Percentiles rank a stretch among this genome's conserved stretches.
These are phyloP conservation scores for Cantharis rufa DNA, from an alignment of 2,888 invertebrate species.

Conservation along the genomic window DNA sequence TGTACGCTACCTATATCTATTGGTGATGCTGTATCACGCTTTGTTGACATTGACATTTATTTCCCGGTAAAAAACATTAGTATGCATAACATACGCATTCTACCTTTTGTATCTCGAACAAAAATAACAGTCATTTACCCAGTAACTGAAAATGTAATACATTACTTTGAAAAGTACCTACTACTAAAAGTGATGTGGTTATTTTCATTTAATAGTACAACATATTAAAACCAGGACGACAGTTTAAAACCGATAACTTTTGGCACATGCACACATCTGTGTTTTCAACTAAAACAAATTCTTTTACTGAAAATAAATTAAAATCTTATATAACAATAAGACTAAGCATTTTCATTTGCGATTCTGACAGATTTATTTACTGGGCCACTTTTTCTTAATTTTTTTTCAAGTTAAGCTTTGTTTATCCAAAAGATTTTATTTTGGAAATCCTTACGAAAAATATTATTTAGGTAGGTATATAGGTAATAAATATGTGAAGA, in stretches of 20 bases:
- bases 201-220: not conserved
- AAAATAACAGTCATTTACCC: slow-evolving; percentile 22
- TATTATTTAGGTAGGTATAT: too few species aligned
- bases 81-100: slow-evolving; percentile 22
- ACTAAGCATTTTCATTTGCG: too few species aligned
- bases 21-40: slow-evolving; percentile 25
- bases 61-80: slow-evolving; percentile 19
- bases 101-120: slow-evolving; percentile 18
- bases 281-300: not conserved
- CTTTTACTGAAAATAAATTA: not conserved
- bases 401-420: not conserved
- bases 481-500: too few species aligned
- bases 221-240: not conserved
- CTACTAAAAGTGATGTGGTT: slow-evolving; percentile 10
- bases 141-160: slow-evolving; percentile 17
- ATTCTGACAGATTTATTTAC: too few species aligned
- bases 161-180: slow-evolving; percentile 10
- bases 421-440: too few species aligned
- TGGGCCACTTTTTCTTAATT: not conserved
- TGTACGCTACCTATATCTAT: slow-evolving; percentile 14
- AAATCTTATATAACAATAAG: not conserved
- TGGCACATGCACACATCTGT: not conserved
- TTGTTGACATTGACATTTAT: slow-evolving; percentile 28
- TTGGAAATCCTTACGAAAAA: too few species aligned
- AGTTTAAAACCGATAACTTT: not conserved